Evolutionary conservation across 1,140 invertebrate genomes (phyloP).

Genomic region (Drosophila suzukii): DNA sequence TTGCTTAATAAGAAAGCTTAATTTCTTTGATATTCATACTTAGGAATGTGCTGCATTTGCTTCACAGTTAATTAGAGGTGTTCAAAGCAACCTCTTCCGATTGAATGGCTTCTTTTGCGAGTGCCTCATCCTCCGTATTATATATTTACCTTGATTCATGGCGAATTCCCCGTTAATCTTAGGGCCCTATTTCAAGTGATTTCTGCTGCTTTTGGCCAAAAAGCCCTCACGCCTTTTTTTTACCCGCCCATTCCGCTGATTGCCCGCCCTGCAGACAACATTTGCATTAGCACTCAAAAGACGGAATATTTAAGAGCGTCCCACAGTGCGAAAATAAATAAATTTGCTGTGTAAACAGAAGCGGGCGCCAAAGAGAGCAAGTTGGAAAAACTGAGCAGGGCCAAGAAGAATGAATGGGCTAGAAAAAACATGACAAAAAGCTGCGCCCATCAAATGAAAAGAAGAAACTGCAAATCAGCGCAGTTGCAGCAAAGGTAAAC

Average conservation of each 20-base stretch:
- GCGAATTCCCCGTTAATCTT: slow-evolving; percentile 23
- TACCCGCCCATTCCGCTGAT: slow-evolving; percentile 16
- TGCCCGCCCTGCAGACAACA: slow-evolving; percentile 55
- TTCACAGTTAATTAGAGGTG: slow-evolving; percentile 18
- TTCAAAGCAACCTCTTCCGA: slow-evolving; percentile 8
- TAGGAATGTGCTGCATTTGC: neutral
- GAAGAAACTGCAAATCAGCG: slow-evolving; percentile 76
- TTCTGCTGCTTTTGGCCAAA: slow-evolving; percentile 15
- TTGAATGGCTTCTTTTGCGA: slow-evolving; percentile 13
- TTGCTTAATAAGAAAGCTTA: neutral
- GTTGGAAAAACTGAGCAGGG: slow-evolving; percentile 24
- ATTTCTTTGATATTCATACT: neutral
- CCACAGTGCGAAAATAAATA: slow-evolving; percentile 78
- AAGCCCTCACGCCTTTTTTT: neutral
- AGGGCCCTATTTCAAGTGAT: slow-evolving; percentile 24
- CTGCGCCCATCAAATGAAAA: slow-evolving; percentile 68
- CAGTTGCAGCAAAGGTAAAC: slow-evolving; percentile 72
- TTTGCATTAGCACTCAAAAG: slow-evolving; percentile 76
- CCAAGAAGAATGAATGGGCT: slow-evolving; percentile 43
- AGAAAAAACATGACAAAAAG: slow-evolving; percentile 35
- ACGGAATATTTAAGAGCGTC: slow-evolving; percentile 78
- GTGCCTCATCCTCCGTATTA: neutral
- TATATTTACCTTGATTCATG: neutral
- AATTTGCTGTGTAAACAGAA: slow-evolving; percentile 79
- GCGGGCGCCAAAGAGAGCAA: slow-evolving; percentile 46